Percentiles rank a stretch among this genome's conserved stretches.
These are phyloP conservation scores for Amorpha juglandis DNA, from an alignment of 2,888 invertebrate genomes.

Conservation along the genomic window DNA sequence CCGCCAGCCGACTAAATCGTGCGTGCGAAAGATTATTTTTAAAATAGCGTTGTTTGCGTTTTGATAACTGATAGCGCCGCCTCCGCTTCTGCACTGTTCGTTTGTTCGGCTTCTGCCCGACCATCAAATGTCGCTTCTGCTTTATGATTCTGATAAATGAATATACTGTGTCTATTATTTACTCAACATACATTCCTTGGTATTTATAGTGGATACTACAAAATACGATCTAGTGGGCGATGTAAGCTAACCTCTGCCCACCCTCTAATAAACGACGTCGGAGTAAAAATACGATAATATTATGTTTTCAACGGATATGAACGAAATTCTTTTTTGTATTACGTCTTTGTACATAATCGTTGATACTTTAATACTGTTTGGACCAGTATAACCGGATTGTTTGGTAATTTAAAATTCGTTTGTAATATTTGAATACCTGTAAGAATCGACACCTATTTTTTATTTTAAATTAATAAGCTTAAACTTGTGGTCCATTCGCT, in stretches of 20 bases:
- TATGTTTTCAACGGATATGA: not conserved
- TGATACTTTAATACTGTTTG: not conserved
- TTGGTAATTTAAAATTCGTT: too few relatives aligned
- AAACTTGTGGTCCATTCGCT: not conserved
- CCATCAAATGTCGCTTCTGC: not conserved
- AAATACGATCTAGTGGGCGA: not conserved
- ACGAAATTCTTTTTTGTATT: not conserved
- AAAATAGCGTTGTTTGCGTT: conserved; percentile 60
- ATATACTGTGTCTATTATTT: not conserved
- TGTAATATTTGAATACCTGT: too few relatives aligned
- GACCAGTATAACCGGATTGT: conserved; percentile 7
- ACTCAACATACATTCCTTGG: too few relatives aligned
- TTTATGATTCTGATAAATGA: too few relatives aligned
- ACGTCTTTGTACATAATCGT: not conserved
- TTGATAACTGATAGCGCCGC: conserved; percentile 57
- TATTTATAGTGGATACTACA: too few relatives aligned
- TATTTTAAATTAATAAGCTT: not conserved
- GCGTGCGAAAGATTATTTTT: conserved; percentile 55
- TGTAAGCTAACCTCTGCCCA: not conserved
- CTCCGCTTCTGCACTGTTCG: too few relatives aligned
- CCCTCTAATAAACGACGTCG: not conserved
- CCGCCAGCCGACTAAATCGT: conserved; percentile 47
- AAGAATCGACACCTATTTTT: too few relatives aligned
- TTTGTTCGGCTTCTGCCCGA: conserved; percentile 4
- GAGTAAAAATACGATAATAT: conserved; percentile 1